Evolutionary conservation across 2,888 invertebrate species (phyloP).

Genomic region (Microctonus aethiopoides): DNA sequence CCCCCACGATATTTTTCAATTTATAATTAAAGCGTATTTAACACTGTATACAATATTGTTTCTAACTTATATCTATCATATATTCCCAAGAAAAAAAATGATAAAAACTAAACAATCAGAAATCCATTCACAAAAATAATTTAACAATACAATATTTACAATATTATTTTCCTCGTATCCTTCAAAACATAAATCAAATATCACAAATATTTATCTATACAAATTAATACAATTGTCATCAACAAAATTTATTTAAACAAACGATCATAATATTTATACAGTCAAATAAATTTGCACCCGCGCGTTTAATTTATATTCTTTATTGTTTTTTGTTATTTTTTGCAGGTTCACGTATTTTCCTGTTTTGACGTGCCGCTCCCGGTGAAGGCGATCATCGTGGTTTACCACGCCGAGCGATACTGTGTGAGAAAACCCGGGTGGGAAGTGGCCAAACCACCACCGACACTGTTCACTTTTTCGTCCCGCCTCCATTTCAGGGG

Average conservation of each 20-base stretch:
- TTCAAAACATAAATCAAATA: too few species aligned
- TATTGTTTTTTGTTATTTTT: not conserved
- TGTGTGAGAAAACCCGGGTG: slow-evolving; percentile 38
- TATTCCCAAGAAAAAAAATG: slow-evolving; percentile 1
- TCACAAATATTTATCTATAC: not conserved
- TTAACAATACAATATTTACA: too few species aligned
- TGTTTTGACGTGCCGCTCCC: slow-evolving; percentile 19
- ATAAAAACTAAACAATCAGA: not conserved
- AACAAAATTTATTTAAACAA: not conserved
- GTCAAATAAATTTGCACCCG: not conserved
- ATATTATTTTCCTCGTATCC: too few species aligned
- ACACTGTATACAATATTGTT: not conserved
- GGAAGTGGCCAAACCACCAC: slow-evolving; percentile 39
- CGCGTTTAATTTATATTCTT: slow-evolving; percentile 1
- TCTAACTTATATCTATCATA: too few species aligned
- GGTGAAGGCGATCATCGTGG: slow-evolving; percentile 57
- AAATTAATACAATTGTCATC: not conserved
- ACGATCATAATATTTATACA: not conserved
- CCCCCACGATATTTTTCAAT: slow-evolving; percentile 14
- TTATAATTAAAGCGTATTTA: not conserved
- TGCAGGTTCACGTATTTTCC: slow-evolving; percentile 1
- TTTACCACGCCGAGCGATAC: slow-evolving; percentile 58
- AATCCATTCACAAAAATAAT: too few species aligned
- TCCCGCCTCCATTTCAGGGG: slow-evolving; percentile 34
- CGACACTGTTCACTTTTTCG: not conserved